A percentile compares a stretch with the other conserved stretches of the same genome.
Evolutionary conservation across 2,797 vertebrate genomes (phyloP).

Genomic region (Hoplostethus mediterraneus): DNA sequence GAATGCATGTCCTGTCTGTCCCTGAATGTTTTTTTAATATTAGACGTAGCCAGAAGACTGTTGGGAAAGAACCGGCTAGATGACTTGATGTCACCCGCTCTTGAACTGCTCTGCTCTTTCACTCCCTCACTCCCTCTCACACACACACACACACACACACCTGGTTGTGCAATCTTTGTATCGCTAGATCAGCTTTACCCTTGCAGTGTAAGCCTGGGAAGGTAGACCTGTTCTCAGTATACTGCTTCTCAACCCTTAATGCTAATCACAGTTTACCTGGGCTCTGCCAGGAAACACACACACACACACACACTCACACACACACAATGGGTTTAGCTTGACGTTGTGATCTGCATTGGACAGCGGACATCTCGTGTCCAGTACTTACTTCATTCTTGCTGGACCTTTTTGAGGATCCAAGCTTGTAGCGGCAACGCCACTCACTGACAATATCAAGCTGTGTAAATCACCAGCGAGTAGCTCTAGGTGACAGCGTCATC

Average conservation of each 20-base stretch:
- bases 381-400: background rate
- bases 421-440: background rate
- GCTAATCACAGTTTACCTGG: constrained; percentile 56
- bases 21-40: background rate
- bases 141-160: background rate
- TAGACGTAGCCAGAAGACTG: background rate
- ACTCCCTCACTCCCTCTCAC: background rate
- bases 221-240: constrained; percentile 63
- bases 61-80: constrained; percentile 32
- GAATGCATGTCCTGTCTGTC: background rate
- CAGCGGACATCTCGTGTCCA: background rate
- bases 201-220: constrained; percentile 53
- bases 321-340: background rate
- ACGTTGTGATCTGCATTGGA: background rate
- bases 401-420: background rate
- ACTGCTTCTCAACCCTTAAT: constrained; percentile 42
- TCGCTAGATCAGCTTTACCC: constrained; percentile 70
- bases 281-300: constrained; percentile 47
- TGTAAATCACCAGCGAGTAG: background rate
- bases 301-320: background rate
- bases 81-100: constrained; percentile 11
- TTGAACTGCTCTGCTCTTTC: constrained; percentile 1
- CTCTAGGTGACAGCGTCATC: background rate
- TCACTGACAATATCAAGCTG: no score
- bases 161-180: constrained; percentile 59